A percentile compares a stretch with the other conserved stretches of the same genome.
Evolutionary conservation across 2,113 vertebrate genomes (phyloP).

Genomic region (Elachura formosa): DNA sequence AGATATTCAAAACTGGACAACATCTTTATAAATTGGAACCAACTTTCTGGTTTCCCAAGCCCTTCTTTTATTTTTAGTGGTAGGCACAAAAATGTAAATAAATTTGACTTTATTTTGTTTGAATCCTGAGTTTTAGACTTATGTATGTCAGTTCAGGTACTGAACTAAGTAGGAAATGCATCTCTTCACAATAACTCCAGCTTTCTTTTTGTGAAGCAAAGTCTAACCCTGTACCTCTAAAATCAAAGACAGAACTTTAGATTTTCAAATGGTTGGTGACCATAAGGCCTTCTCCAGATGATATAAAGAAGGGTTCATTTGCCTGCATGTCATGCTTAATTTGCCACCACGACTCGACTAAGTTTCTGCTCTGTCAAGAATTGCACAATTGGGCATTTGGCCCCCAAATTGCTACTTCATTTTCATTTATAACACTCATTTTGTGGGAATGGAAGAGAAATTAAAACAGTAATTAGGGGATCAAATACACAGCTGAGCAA

Average conservation of each 20-base stretch:
- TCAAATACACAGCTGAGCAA: neutral
- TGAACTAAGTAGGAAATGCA: neutral
- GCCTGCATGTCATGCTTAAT: conserved; percentile 28
- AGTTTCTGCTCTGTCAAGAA: conserved; percentile 1
- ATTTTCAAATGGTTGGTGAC: neutral
- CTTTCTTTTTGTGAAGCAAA: neutral
- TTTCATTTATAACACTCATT: conserved; percentile 61
- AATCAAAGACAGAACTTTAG: neutral
- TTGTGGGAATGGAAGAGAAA: conserved; percentile 50
- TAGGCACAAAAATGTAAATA: neutral
- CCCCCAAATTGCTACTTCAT: conserved; percentile 12
- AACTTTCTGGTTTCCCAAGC: neutral
- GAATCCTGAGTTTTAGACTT: neutral
- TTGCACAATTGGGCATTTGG: conserved; percentile 16
- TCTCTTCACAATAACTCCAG: neutral
- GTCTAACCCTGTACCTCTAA: neutral
- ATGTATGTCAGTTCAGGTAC: neutral
- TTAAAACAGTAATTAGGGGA: conserved; percentile 50
- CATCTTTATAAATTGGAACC: neutral
- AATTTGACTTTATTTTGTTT: neutral
- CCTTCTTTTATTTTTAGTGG: neutral
- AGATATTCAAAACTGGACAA: neutral
- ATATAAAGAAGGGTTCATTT: conserved; percentile 10
- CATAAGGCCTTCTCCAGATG: neutral
- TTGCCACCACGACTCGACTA: neutral